phyloP scores from a whole-genome alignment of 2,113 vertebrate genomes.

The Pholis gunnellus region DNA sequence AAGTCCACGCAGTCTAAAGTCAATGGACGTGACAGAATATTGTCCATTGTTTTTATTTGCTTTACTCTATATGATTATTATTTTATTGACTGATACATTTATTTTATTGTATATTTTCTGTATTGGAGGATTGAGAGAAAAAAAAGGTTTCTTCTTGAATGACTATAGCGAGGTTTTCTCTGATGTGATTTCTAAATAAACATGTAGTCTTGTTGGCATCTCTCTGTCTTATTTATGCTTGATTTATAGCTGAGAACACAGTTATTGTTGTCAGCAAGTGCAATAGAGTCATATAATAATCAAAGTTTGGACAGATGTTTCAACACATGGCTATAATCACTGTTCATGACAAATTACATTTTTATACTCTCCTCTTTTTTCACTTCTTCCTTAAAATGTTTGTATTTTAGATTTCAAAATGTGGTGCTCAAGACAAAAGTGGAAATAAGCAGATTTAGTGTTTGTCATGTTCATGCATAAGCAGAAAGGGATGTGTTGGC shows the following conservation, averaged over 20 bases:
- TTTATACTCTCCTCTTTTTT: background rate
- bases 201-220: constrained; percentile 51
- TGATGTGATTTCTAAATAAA: constrained; percentile 81
- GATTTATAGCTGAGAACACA: background rate
- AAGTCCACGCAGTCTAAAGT: constrained; percentile 29
- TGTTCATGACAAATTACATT: background rate
- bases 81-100: constrained; percentile 59
- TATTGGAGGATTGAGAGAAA: constrained; percentile 50
- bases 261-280: background rate
- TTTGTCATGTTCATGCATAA: background rate
- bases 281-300: background rate
- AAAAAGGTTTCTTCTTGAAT: constrained; percentile 34
- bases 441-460: background rate
- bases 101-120: constrained; percentile 59
- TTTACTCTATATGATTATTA: constrained; percentile 53
- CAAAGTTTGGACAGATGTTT: background rate
- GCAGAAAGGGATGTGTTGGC: background rate
- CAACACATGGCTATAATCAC: background rate
- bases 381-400: background rate
- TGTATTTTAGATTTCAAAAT: background rate
- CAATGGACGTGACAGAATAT: constrained; percentile 27
- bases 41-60: constrained; percentile 57
- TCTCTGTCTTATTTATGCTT: constrained; percentile 7
- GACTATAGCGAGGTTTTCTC: constrained; percentile 56
- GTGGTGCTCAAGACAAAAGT: background rate